Evolutionary conservation across 2,888 invertebrate genomes (phyloP), one percentile per base, ranked within the genome.

Genomic region (Perithous albicinctus): DNA sequence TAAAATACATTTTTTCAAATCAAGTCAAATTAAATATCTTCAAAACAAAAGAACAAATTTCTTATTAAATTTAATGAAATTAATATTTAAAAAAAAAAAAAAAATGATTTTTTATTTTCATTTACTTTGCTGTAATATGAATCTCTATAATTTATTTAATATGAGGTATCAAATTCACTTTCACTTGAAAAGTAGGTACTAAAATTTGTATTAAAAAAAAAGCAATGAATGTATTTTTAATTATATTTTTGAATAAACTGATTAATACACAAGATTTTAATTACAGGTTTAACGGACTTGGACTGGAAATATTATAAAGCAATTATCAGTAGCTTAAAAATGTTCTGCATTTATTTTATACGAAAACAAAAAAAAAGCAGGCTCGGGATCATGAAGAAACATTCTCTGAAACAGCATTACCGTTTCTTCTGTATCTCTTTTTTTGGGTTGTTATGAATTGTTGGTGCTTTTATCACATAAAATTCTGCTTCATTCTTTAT

Each of bases 401-500:
- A 32, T 48, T 48, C 32, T 15, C 12, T 18, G 32, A 4, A 15
- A 10, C 5, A 12, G 29, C 18, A 46, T 66, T 48, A 4, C 48
- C 46, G 18, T 66, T 66, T 66, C 12, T 48, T 66, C 23, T 18
- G 32, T 20, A 3, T 35, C 59, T 35, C 4, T 32, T 61, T 61
- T 20, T 5, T 4, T 54, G 2, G 8, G 18, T 35, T 35, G 3
- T 56, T 29, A 56, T 56, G 29, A 7, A 56, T 20, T 35, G 35
- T 18, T 15, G 6, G 59, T 18, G 7, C 5, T 18, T 59, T n/a
- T 59, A 6, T 59, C 15, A 8, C 35, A 35, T n/a, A 20, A 7
- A 35, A 35, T 18, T 32, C 35, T 63, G n/a, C 48, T 23, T 56
- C 56, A 70, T 66, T 63, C 63, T 70, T 63, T n/a, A 54, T 72